Evolutionary conservation across 1,140 invertebrate genomes (phyloP), one percentile per base, ranked within the genome.

Genomic region (Brachionus koreanus): DNA sequence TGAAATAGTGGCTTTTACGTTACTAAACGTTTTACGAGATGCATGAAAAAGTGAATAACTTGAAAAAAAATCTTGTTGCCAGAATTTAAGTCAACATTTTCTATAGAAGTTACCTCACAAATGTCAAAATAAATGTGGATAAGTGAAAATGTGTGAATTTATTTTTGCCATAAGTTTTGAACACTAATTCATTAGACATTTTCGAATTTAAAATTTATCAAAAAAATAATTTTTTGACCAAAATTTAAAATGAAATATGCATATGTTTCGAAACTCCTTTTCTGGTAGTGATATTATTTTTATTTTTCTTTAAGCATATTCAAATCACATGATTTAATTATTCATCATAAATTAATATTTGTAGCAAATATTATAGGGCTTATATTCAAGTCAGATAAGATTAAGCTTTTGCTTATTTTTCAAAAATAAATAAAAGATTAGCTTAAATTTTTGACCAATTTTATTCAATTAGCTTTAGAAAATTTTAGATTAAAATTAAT

Each of bases 1-100:
- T 5, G 85, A 86, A n/a, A 90, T 86, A 9, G 89, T 89, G 19
- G 85, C 85, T 83, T 90, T 90, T 9, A 90, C 89, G 86, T 90
- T 90, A 83, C 88, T 89, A 65, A 90, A 87, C 35, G 89, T 87
- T 84, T 90, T 90, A 49, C 90, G 85, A 57, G 88, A 87, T 12
- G 90, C 89, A 86, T 90, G 90, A 83, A 90, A 89, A 33, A 90
- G 86, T 6, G 89, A 88, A 87, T 90, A 90, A 76, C 88, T 89
- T 85, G 76, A 65, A 12, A 67, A 35, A 7, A 37, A 61, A 25
- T n/a, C 57, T 57, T 57, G 16, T 19, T 16, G 13, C 10, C 12
- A n/a, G 10, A 7, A n/a, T 33, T 43, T 52, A 7, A 23, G 12
- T n/a, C n/a, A n/a, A n/a, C n/a, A n/a, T n/a, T n/a, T n/a, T n/a